Percentiles rank a stretch among this genome's conserved stretches.
These are phyloP conservation scores for Speoplatyrhinus poulsoni DNA, from an alignment of 2,113 vertebrate genomes.

Conservation along the genomic window DNA sequence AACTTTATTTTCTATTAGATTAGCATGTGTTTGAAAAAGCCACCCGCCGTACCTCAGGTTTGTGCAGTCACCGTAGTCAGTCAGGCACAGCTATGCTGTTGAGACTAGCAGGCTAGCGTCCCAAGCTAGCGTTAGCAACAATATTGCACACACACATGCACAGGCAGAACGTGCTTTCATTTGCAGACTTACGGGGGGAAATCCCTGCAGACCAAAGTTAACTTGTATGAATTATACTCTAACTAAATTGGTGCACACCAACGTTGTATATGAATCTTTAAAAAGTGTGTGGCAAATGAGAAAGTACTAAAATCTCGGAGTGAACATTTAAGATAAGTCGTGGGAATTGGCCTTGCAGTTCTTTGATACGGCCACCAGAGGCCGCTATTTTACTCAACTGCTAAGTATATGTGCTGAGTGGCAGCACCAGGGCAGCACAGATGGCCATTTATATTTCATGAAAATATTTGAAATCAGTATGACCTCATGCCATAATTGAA, in stretches of 20 bases:
- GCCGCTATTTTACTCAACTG: constrained; percentile 34
- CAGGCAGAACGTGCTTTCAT: constrained; percentile 18
- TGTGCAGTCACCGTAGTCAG: constrained; percentile 8
- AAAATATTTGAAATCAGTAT: background rate
- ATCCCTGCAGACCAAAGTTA: constrained; percentile 24
- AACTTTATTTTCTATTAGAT: background rate
- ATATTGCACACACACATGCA: constrained; percentile 31
- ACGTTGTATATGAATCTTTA: constrained; percentile 11
- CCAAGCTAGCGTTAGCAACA: constrained; percentile 15
- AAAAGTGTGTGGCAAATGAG: constrained; percentile 24
- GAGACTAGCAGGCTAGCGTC: constrained; percentile 30
- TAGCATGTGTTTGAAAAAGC: background rate
- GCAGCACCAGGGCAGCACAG: background rate
- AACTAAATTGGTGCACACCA: constrained; percentile 37
- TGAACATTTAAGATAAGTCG: constrained; percentile 44
- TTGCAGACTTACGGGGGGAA: constrained; percentile 49
- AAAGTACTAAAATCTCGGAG: constrained; percentile 54
- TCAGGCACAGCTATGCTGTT: background rate
- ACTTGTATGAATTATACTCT: constrained; percentile 40
- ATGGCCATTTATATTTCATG: background rate
- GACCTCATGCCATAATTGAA: no score
- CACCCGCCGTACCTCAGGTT: background rate
- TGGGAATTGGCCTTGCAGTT: constrained; percentile 41
- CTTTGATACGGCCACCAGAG: constrained; percentile 25
- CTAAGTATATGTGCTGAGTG: background rate